Percentiles rank a stretch among this genome's conserved stretches.
These are phyloP conservation scores for Mylabris phalerata DNA, from an alignment of 1,140 invertebrate genomes.

Conservation along the genomic window DNA sequence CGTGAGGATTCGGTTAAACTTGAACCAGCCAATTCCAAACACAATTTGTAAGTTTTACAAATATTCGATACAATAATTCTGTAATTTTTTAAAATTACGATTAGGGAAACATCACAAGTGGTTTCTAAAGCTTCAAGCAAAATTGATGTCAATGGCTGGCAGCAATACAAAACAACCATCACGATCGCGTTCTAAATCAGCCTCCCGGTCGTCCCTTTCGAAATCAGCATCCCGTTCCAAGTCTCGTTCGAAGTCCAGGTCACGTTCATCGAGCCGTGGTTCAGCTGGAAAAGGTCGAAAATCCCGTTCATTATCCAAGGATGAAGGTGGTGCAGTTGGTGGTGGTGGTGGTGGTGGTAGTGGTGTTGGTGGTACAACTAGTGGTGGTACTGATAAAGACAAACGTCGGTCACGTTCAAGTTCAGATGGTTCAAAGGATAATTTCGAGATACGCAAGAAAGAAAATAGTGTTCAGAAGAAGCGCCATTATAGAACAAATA, in stretches of 20 bases:
- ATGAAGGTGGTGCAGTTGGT: slow-evolving; percentile 20
- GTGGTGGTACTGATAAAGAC: slow-evolving; percentile 34
- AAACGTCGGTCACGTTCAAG: slow-evolving; percentile 40
- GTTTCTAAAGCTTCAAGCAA: slow-evolving; percentile 54
- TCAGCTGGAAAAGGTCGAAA: slow-evolving; percentile 22
- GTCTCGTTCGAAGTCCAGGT: slow-evolving; percentile 37
- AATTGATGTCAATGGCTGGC: slow-evolving; percentile 52
- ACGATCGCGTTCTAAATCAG: slow-evolving; percentile 36
- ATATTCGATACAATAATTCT: background rate
- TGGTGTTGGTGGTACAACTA: slow-evolving; percentile 26
- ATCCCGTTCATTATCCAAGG: slow-evolving; percentile 25
- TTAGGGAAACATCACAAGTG: slow-evolving; percentile 37
- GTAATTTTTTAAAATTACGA: background rate
- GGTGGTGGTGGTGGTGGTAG: slow-evolving; percentile 32
- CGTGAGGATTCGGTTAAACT: slow-evolving; percentile 21
- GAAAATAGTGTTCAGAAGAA: slow-evolving; percentile 74
- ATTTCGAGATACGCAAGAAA: slow-evolving; percentile 67
- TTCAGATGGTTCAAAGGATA: slow-evolving; percentile 44
- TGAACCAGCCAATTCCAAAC: slow-evolving; percentile 16
- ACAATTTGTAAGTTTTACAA: slow-evolving; percentile 20
- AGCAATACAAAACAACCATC: slow-evolving; percentile 44
- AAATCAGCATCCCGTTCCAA: slow-evolving; percentile 40
- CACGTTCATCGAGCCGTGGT: slow-evolving; percentile 12
- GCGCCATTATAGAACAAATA: slow-evolving; percentile 79
- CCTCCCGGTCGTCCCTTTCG: slow-evolving; percentile 35